Evolutionary conservation across 2,888 invertebrate species (phyloP).

Genomic region (Melipona bicolor): DNA sequence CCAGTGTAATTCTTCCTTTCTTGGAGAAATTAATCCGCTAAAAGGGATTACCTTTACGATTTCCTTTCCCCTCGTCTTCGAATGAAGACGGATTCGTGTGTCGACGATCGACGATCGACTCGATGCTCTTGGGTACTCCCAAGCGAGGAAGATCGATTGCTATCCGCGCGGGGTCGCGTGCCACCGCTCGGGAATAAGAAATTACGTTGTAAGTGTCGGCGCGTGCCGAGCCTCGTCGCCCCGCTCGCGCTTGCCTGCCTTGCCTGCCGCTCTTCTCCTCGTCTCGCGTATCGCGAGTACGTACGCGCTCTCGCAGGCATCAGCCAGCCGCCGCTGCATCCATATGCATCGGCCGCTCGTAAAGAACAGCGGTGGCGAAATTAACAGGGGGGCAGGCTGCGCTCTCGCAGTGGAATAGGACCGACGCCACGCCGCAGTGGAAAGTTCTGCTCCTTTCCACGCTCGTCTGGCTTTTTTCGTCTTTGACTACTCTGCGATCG

Average conservation of each 20-base stretch:
- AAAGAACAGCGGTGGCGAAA: conserved; percentile 69
- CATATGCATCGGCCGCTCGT: conserved; percentile 66
- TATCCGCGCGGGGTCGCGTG: conserved; percentile 64
- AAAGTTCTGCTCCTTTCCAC: conserved; percentile 55
- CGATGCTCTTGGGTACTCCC: conserved; percentile 41
- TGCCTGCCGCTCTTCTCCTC: not conserved
- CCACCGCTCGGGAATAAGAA: conserved; percentile 69
- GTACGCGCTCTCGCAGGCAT: not conserved
- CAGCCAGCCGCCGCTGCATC: conserved; percentile 49
- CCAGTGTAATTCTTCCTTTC: no score
- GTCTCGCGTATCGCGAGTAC: conserved; percentile 26
- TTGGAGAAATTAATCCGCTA: no score
- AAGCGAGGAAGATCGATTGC: conserved; percentile 60
- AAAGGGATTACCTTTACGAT: no score
- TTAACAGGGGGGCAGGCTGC: conserved; percentile 56
- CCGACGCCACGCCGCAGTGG: conserved; percentile 43
- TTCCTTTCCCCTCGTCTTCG: no score
- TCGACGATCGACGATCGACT: not conserved
- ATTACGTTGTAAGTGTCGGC: conserved; percentile 67
- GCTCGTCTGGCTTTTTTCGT: not conserved
- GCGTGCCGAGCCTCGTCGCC: conserved; percentile 63
- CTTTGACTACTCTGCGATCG: no score
- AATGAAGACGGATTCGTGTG: no score
- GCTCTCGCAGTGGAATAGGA: conserved; percentile 26
- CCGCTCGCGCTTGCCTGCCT: no score